Evolutionary conservation across 2,113 vertebrate genomes (phyloP).

Genomic region (Nerophis ophidion): DNA sequence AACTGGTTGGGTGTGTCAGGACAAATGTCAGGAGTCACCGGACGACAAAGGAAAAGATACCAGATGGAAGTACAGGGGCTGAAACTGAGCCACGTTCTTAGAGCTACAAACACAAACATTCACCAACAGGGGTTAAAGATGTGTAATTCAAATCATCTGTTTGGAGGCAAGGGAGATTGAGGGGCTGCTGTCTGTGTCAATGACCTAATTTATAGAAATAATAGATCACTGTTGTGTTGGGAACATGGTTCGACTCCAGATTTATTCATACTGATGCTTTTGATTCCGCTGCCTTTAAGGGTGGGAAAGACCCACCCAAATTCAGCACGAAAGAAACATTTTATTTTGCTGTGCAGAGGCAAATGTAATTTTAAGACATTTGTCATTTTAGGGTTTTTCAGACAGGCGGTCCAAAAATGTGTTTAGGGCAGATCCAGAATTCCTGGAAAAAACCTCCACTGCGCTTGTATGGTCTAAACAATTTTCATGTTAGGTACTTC

Average conservation of each 20-base stretch:
- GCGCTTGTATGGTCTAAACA: not conserved
- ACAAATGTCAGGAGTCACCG: slow-evolving; percentile 65
- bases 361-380: not conserved
- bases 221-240: slow-evolving; percentile 31
- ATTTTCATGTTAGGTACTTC: not conserved
- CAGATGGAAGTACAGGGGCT: slow-evolving; percentile 61
- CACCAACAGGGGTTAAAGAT: slow-evolving; percentile 35
- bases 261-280: slow-evolving; percentile 37
- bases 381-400: no score
- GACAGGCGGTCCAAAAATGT: not conserved
- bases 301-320: slow-evolving; percentile 16
- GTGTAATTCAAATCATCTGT: slow-evolving; percentile 65
- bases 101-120: slow-evolving; percentile 60
- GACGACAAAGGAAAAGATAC: slow-evolving; percentile 68
- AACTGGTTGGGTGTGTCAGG: slow-evolving; percentile 58
- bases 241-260: slow-evolving; percentile 19
- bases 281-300: slow-evolving; percentile 10
- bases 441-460: no score
- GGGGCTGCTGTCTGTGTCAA: slow-evolving; percentile 27
- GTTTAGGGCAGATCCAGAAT: not conserved
- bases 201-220: slow-evolving; percentile 33
- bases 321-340: not conserved
- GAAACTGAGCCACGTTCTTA: slow-evolving; percentile 59
- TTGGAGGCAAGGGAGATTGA: slow-evolving; percentile 19
- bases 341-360: not conserved